A percentile compares a stretch with the other conserved stretches of the same genome.
Conservation (phyloP, 2,113 vertebrate genomes). For the Protomyctophum bolini region DNA sequence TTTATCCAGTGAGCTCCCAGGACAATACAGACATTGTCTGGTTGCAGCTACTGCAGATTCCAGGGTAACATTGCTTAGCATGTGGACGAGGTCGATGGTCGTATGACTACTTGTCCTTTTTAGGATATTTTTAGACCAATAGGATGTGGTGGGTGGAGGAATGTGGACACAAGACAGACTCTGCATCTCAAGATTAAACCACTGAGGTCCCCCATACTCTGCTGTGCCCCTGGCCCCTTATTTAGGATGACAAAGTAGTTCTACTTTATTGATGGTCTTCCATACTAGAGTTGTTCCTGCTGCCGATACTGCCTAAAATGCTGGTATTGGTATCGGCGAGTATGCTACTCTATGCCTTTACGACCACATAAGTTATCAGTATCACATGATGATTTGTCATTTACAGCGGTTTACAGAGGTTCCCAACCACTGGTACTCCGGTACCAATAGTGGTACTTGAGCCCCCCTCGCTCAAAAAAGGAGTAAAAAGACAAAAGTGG, state of each 20-base stretch:
- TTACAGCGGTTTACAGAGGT: too few relatives aligned
- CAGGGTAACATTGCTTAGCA: not conserved
- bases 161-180: slow-evolving; percentile 10
- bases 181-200: not conserved
- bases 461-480: too few relatives aligned
- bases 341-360: too few relatives aligned
- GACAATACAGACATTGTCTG: not conserved
- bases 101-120: slow-evolving; percentile 20
- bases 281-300: too few relatives aligned
- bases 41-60: not conserved
- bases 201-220: not conserved
- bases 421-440: too few relatives aligned
- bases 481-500: too few relatives aligned
- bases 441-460: too few relatives aligned
- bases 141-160: not conserved
- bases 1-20: slow-evolving; percentile 30
- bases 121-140: slow-evolving; percentile 23
- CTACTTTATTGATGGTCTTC: too few relatives aligned
- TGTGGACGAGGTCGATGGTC: not conserved
- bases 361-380: too few relatives aligned
- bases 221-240: not conserved
- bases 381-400: too few relatives aligned
- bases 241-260: not conserved
- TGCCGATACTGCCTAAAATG: too few relatives aligned
- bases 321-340: too few relatives aligned